phyloP scores from a whole-genome alignment of 1,140 invertebrate genomes.

The Metaphire vulgaris region DNA sequence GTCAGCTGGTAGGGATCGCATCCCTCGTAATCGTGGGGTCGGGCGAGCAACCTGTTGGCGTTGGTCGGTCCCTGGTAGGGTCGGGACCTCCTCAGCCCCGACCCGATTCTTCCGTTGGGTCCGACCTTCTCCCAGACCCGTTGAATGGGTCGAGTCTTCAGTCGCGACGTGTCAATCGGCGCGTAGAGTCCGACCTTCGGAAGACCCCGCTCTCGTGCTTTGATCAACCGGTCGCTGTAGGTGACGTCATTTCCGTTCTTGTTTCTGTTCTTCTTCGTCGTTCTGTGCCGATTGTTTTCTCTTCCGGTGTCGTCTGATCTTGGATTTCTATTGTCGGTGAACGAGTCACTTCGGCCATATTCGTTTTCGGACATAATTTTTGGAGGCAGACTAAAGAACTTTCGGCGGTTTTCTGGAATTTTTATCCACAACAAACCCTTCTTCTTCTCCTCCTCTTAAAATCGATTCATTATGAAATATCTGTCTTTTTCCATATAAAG shows the following conservation, averaged over 20 bases:
- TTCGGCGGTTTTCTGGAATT: no score
- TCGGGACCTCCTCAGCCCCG: not conserved
- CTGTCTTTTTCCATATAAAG: no score
- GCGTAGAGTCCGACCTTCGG: not conserved
- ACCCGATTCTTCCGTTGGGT: not conserved
- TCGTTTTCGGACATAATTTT: no score
- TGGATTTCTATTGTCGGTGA: no score
- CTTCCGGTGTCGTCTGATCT: no score
- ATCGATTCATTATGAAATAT: no score
- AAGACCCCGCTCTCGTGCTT: not conserved
- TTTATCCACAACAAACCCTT: no score
- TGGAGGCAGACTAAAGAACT: no score
- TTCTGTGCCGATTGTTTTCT: no score
- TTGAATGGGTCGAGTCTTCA: not conserved
- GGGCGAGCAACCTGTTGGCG: not conserved
- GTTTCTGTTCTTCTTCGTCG: not conserved
- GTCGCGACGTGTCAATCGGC: not conserved
- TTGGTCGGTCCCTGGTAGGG: not conserved
- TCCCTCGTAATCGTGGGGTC: not conserved
- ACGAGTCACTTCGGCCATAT: no score
- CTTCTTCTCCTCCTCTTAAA: no score
- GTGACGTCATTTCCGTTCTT: not conserved
- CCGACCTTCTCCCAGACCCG: not conserved
- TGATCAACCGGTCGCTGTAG: not conserved
- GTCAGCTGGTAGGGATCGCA: not conserved